Conservation (phyloP, 1,140 invertebrate genomes). For the Odontomachus brunneus region DNA sequence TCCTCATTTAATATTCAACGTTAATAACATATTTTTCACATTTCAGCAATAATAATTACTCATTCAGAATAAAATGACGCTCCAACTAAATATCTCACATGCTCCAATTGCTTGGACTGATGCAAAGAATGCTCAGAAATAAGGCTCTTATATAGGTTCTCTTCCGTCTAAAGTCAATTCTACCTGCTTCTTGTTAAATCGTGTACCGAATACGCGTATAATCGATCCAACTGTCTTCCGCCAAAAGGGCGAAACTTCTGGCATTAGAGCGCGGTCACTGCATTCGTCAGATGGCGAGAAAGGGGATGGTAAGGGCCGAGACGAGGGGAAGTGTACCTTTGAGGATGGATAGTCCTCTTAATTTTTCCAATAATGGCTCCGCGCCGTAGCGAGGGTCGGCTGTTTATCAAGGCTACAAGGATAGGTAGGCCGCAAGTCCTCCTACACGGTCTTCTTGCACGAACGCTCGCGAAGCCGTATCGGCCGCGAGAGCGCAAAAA, state of each 20-base stretch:
- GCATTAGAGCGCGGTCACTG: constrained; percentile 47
- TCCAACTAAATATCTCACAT: no score
- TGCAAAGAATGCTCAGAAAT: no score
- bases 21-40: no score
- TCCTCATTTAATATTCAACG: no score
- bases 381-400: constrained; percentile 67
- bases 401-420: constrained; percentile 76
- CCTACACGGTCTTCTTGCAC: constrained; percentile 62
- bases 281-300: constrained; percentile 37
- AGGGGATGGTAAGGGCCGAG: constrained; percentile 20
- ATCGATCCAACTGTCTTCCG: constrained; percentile 14
- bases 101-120: no score
- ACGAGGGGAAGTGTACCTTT: constrained; percentile 53
- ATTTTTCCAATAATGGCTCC: constrained; percentile 79
- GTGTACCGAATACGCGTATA: neutral
- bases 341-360: constrained; percentile 78
- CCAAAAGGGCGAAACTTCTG: constrained; percentile 42
- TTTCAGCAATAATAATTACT: no score
- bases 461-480: constrained; percentile 49
- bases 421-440: constrained; percentile 67
- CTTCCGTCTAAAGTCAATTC: no score
- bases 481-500: neutral
- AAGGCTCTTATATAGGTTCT: no score
- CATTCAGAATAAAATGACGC: no score
- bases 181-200: neutral